Base-by-base conservation (phyloP, 1,140 invertebrate species). In the Amphibalanus amphitrite region DNA sequence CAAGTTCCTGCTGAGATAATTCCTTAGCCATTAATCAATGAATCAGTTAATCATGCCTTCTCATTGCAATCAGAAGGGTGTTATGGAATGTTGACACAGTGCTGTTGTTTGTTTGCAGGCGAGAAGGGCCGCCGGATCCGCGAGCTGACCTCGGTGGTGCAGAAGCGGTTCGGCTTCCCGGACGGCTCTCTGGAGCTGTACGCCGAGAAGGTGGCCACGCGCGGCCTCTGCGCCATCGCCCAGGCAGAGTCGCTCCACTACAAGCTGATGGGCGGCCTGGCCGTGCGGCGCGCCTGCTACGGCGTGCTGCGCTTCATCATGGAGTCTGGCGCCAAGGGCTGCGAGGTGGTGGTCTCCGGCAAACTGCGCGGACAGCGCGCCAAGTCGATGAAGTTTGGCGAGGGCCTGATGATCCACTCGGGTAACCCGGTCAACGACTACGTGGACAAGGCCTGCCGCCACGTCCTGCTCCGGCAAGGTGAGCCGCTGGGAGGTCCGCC, bases 331-430 rank as follows among this genome's bases (percentile, higher is more conserved):
- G 97, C 97, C 70, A 86, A 86, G 78, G 87, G 97, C 75, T 76
- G 75, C 70, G 75, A 76, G 70, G 96, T 99, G 20, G 95, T 99
- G 10, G 97, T 99, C 0, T 97, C 93, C 76, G 97, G 97, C 70
- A 99, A 99, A 84, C 85, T 99, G 38, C 84, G 97, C 80, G 97
- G 97, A 76, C 97, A 99, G 84, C 86, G 97, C 86, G 97, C 97
- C 72, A 99, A 99, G 83, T 94, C 95, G 26, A 99, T 99, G 97
- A 99, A 99, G 82, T 99, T 99, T 81, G 94, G 97, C 72, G 97
- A 99, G 82, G 97, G 97, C 71, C 85, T 99, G 29, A 99, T 99
- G 97, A 99, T 99, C 79, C 97, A 99, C 83, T 96, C 92, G 79
- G 97, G 97, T 80, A 93, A 99, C 80, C 97, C 97, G 29, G 93